phyloP scores from a whole-genome alignment of 2,888 invertebrate species.

The Drosophila buzzatii region DNA sequence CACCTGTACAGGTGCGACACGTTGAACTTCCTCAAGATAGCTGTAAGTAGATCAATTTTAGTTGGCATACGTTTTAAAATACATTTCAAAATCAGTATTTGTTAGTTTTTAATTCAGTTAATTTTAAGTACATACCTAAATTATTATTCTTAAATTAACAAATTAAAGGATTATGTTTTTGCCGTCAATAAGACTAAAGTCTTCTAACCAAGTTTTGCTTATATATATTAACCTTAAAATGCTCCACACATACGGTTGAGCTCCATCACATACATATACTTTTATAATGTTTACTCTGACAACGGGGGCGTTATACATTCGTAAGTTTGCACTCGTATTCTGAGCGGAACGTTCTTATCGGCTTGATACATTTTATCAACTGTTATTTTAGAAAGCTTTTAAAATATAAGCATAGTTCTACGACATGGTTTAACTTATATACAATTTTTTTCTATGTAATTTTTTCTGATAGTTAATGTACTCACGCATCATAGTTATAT shows the following conservation, averaged over 20 bases:
- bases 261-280: not conserved
- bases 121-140: not conserved
- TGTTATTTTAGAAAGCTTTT: not conserved
- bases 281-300: not conserved
- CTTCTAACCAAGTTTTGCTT: not conserved
- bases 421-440: not conserved
- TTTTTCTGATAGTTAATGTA: constrained; percentile 1
- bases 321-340: not conserved
- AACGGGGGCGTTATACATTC: not conserved
- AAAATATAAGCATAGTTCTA: not conserved
- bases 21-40: constrained; percentile 84
- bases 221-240: not conserved
- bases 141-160: not conserved
- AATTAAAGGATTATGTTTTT: not conserved
- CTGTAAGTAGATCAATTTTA: constrained; percentile 56
- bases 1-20: constrained; percentile 85
- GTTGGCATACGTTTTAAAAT: not conserved
- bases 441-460: not conserved
- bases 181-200: not conserved
- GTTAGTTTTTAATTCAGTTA: not conserved
- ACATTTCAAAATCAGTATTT: not conserved
- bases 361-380: not conserved
- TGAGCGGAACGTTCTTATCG: not conserved
- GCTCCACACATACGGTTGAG: not conserved
- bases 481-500: constrained; percentile 85